phyloP scores from a whole-genome alignment of 1,140 invertebrate genomes.

The Macrobrachium nipponense region DNA sequence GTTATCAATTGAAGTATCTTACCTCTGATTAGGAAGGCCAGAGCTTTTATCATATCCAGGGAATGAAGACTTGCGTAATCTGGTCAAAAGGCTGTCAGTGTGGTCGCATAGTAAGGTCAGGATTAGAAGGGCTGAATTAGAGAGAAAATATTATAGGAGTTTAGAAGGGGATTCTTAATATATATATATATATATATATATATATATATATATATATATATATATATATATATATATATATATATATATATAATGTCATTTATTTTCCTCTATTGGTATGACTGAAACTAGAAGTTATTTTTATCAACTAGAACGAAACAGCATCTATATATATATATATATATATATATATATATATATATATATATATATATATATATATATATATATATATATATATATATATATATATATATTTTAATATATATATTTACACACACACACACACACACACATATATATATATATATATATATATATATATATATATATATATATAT shows the following conservation, averaged over 20 bases:
- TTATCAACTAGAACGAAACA: too few species aligned
- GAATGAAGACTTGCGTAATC: too few species aligned
- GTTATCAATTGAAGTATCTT: too few species aligned
- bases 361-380: neutral
- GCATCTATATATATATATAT: constrained; percentile 20
- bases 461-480: constrained; percentile 20
- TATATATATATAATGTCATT: constrained; percentile 19
- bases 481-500: constrained; percentile 20
- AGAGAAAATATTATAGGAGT: neutral
- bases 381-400: neutral
- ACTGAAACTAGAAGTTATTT: too few species aligned
- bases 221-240: neutral
- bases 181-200: neutral
- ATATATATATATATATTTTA: neutral
- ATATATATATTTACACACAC: neutral
- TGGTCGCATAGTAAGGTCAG: too few species aligned
- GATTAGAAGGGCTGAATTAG: too few species aligned
- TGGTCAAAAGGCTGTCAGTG: too few species aligned
- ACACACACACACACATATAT: neutral
- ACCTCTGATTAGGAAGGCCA: too few species aligned
- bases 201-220: neutral
- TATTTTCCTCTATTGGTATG: too few species aligned
- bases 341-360: constrained; percentile 16
- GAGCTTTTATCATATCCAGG: too few species aligned
- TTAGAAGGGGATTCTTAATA: neutral